Conservation (phyloP, 2,797 vertebrate species). For the Allobates femoralis region DNA sequence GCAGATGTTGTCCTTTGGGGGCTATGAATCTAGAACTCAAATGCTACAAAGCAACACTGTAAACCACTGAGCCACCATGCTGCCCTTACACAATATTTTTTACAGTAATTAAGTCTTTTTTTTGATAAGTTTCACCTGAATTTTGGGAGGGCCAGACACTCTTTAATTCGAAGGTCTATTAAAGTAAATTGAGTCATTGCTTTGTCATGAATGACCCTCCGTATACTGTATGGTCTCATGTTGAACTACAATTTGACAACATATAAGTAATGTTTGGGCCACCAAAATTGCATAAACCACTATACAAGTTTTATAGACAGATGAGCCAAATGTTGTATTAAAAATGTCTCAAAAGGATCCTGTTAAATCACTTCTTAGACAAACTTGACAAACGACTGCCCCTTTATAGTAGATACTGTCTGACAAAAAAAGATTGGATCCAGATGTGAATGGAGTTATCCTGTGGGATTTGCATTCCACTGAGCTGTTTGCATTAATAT, state of each 20-base stretch:
- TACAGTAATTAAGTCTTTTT: too few relatives aligned
- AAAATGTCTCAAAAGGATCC: neutral
- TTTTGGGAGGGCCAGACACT: neutral
- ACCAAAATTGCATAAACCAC: neutral
- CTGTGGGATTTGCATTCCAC: conserved; percentile 46
- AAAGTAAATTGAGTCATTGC: neutral
- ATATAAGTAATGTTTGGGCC: neutral
- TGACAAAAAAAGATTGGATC: conserved; percentile 27
- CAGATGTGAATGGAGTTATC: conserved; percentile 42
- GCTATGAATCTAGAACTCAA: too few relatives aligned
- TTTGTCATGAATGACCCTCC: neutral
- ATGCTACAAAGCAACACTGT: too few relatives aligned
- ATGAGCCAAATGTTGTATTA: neutral
- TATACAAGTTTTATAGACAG: too few relatives aligned
- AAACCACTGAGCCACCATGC: too few relatives aligned
- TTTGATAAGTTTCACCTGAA: too few relatives aligned
- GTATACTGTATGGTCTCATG: neutral
- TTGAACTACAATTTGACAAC: neutral
- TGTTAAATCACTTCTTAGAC: neutral
- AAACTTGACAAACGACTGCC: conserved; percentile 26
- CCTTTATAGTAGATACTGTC: conserved; percentile 17
- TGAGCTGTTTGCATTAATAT: conserved; percentile 56
- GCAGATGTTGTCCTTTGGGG: too few relatives aligned
- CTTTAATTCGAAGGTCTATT: too few relatives aligned
- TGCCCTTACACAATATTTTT: too few relatives aligned